Percentiles rank a stretch among this genome's conserved stretches.
Conservation (phyloP, 2,113 vertebrate genomes). For the Sphaerodactylus townsendi region DNA sequence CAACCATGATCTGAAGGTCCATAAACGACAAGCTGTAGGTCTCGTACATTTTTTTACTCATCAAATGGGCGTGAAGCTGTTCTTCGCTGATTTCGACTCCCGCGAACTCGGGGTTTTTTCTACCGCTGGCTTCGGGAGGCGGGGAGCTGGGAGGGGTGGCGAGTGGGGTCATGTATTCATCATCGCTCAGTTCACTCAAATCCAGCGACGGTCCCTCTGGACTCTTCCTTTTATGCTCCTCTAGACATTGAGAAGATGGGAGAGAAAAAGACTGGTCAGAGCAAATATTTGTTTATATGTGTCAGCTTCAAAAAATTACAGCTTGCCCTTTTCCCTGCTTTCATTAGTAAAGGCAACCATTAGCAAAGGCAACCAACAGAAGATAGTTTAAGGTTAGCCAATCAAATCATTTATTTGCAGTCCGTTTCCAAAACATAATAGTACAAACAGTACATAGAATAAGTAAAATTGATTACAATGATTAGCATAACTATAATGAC, state of each 20-base stretch:
- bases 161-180: slow-evolving; percentile 94
- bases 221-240: slow-evolving; percentile 73
- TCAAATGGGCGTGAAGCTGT: slow-evolving; percentile 74
- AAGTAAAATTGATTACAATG: too few species aligned
- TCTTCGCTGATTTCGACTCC: slow-evolving; percentile 76
- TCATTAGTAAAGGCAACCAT: too few species aligned
- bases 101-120: slow-evolving; percentile 60
- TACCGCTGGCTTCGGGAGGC: slow-evolving; percentile 75
- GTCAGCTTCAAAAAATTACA: too few species aligned
- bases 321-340: too few species aligned
- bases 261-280: neutral
- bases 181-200: slow-evolving; percentile 88
- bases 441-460: too few species aligned
- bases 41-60: slow-evolving; percentile 90
- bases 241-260: slow-evolving; percentile 58
- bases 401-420: too few species aligned
- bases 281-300: too few species aligned
- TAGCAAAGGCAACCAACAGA: too few species aligned
- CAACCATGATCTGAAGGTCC: slow-evolving; percentile 98
- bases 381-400: too few species aligned
- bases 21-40: slow-evolving; percentile 92
- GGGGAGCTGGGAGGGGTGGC: slow-evolving; percentile 91
- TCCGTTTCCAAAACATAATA: too few species aligned
- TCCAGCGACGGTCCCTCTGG: slow-evolving; percentile 72
- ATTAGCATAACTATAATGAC: too few species aligned